Percentiles rank a stretch among this genome's conserved stretches.
phyloP scores from a whole-genome alignment of 1,140 invertebrate species.

The Drosophila parabipectinata region DNA sequence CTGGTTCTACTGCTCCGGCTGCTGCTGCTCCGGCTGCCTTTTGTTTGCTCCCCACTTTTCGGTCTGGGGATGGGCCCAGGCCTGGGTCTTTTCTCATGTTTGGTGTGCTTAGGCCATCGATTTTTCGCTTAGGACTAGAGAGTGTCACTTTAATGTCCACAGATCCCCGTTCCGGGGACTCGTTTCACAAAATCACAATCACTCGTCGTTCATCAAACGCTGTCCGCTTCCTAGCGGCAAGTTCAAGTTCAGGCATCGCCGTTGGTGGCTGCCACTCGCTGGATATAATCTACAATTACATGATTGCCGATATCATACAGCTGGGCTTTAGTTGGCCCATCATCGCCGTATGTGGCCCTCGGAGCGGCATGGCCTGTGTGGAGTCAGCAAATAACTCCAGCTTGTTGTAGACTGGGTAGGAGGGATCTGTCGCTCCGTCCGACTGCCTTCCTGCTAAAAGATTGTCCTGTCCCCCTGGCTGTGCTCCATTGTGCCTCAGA shows the following conservation, averaged over 20 bases:
- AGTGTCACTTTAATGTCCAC: slow-evolving; percentile 32
- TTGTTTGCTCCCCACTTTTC: slow-evolving; percentile 78
- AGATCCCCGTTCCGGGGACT: not conserved
- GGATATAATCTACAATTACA: slow-evolving; percentile 73
- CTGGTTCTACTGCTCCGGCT: slow-evolving; percentile 18
- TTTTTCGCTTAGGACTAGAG: slow-evolving; percentile 30
- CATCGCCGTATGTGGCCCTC: slow-evolving; percentile 59
- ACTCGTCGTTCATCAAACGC: slow-evolving; percentile 18
- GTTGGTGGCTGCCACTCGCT: slow-evolving; percentile 53
- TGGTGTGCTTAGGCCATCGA: slow-evolving; percentile 41
- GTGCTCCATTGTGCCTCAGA: slow-evolving; percentile 24
- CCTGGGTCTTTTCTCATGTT: slow-evolving; percentile 34
- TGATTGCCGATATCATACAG: slow-evolving; percentile 56
- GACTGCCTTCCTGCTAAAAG: slow-evolving; percentile 34
- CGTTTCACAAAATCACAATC: not conserved
- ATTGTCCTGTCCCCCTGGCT: slow-evolving; percentile 1
- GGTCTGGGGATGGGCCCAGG: slow-evolving; percentile 14
- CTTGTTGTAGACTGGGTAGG: not conserved
- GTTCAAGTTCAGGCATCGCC: slow-evolving; percentile 53
- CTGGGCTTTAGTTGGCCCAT: slow-evolving; percentile 2
- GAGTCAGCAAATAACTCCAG: slow-evolving; percentile 68
- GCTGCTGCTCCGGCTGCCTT: slow-evolving; percentile 37
- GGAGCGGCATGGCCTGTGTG: slow-evolving; percentile 23
- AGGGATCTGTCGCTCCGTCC: slow-evolving; percentile 10
- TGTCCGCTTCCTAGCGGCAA: slow-evolving; percentile 18